These are phyloP conservation scores for Puma concolor DNA, from an alignment of 2,113 vertebrate genomes.

Conservation along the genomic window DNA sequence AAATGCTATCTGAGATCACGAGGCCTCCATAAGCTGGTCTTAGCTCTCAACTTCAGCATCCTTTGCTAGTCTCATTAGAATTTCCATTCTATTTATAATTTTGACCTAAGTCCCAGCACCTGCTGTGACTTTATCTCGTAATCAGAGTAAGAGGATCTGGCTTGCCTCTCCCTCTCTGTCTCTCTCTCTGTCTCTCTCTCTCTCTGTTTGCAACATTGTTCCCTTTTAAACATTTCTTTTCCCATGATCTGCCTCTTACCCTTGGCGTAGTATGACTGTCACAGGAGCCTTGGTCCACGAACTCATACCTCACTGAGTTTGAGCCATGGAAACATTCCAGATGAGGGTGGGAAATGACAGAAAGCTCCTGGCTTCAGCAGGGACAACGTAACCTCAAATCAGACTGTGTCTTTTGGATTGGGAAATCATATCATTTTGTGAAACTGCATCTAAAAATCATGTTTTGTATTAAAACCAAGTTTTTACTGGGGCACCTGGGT, in stretches of 20 bases:
- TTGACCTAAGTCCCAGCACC: conserved; percentile 68
- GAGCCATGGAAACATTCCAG: neutral
- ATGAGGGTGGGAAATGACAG: neutral
- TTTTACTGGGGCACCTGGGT: neutral
- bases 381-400: neutral
- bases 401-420: neutral
- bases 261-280: neutral
- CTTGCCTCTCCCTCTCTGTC: neutral
- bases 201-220: neutral
- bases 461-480: neutral
- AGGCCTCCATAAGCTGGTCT: neutral
- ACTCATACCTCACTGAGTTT: neutral
- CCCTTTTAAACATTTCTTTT: conserved; percentile 13
- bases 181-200: neutral
- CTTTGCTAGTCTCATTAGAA: conserved; percentile 29
- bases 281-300: rapidly evolving
- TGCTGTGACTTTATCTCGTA: conserved; percentile 29
- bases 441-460: neutral
- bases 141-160: conserved; percentile 22
- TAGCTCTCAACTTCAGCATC: neutral
- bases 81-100: conserved; percentile 73
- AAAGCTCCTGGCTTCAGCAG: neutral
- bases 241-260: neutral
- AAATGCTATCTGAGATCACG: neutral
- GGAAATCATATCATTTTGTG: neutral